Evolutionary conservation across 1,140 invertebrate species (phyloP).

Genomic region (Procambarus virginalis): DNA sequence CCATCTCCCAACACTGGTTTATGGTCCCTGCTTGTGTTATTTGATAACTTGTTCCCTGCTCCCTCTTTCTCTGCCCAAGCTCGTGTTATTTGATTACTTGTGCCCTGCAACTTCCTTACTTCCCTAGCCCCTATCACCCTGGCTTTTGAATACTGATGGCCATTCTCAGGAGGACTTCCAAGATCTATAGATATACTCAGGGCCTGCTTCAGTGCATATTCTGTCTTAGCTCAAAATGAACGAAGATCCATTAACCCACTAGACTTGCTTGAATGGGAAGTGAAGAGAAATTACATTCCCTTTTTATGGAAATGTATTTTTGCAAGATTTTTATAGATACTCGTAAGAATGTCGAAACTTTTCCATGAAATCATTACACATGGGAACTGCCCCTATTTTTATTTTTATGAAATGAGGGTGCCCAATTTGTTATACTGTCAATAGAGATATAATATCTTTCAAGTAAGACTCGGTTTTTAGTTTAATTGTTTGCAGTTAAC

Average conservation of each 20-base stretch:
- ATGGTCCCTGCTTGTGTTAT: too few relatives aligned
- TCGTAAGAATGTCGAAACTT: background rate
- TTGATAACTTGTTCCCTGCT: background rate
- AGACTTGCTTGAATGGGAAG: background rate
- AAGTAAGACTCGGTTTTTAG: background rate
- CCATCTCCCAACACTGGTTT: too few relatives aligned
- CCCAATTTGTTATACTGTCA: background rate
- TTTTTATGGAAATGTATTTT: conserved; percentile 29
- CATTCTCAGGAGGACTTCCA: conserved; percentile 56
- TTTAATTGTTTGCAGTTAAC: background rate
- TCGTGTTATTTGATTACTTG: background rate
- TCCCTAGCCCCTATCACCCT: background rate
- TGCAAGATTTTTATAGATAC: conserved; percentile 32
- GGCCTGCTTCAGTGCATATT: conserved; percentile 30
- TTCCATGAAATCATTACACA: background rate
- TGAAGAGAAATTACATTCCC: background rate
- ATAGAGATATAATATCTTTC: background rate
- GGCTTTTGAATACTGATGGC: conserved; percentile 8
- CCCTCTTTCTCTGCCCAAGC: background rate
- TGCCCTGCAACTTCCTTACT: too few relatives aligned
- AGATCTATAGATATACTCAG: conserved; percentile 45
- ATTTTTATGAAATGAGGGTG: background rate
- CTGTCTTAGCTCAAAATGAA: conserved; percentile 37
- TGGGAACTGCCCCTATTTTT: background rate
- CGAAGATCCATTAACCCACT: background rate